Conservation (phyloP, 2,888 invertebrate genomes). For the Caenorhabditis becei region DNA sequence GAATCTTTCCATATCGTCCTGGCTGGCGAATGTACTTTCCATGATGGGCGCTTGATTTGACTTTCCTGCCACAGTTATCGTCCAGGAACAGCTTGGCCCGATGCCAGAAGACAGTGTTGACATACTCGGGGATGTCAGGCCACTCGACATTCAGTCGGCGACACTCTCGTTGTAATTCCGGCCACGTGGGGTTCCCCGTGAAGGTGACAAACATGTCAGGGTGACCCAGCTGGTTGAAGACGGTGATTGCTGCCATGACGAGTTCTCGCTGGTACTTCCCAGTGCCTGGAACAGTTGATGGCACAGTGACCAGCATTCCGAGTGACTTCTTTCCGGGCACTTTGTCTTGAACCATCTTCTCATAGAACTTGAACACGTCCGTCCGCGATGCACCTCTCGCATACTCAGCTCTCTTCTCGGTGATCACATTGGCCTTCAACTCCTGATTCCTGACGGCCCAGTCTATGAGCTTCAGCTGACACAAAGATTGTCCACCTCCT, state of each 20-base stretch:
- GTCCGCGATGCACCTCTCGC: no score
- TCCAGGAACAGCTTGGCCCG: slow-evolving; percentile 20
- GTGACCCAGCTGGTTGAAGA: slow-evolving; percentile 6
- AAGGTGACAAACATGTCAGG: slow-evolving; percentile 32
- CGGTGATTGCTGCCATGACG: slow-evolving; percentile 15
- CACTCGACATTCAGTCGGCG: not conserved
- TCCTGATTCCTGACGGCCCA: no score
- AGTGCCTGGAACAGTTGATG: slow-evolving; percentile 6
- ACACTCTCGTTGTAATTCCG: slow-evolving; percentile 13
- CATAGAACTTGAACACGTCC: not conserved
- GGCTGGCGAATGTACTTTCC: not conserved
- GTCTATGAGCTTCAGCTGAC: slow-evolving; percentile 15
- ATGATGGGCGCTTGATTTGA: no score
- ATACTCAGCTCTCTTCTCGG: slow-evolving; percentile 5
- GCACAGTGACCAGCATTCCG: slow-evolving; percentile 12
- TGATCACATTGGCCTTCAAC: not conserved
- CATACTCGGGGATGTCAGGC: slow-evolving; percentile 33
- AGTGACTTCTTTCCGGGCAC: not conserved
- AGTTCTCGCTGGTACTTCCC: slow-evolving; percentile 15
- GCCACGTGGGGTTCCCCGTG: slow-evolving; percentile 34
- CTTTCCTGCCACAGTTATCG: not conserved
- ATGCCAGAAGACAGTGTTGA: slow-evolving; percentile 6
- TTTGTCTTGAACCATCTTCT: not conserved
- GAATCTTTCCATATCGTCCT: slow-evolving; percentile 25
- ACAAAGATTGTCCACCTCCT: not conserved